These are phyloP conservation scores for Macrotus californicus DNA, from an alignment of 2,113 vertebrate species.

Conservation along the genomic window DNA sequence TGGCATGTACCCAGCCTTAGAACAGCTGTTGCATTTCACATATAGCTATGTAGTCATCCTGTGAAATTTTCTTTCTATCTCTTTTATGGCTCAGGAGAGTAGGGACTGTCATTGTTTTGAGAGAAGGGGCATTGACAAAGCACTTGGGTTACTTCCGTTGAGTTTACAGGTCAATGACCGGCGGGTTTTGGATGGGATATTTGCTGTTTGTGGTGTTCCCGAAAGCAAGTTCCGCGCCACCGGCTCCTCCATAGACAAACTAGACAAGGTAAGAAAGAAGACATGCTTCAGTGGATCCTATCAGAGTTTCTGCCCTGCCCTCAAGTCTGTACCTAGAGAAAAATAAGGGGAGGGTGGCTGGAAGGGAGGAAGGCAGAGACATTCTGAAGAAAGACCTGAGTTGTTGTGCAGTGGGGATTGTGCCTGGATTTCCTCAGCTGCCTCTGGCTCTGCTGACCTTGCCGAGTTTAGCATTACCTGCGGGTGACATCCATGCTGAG, in stretches of 20 bases:
- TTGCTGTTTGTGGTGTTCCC: slow-evolving; percentile 90
- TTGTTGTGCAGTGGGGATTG: neutral
- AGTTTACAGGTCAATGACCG: slow-evolving; percentile 89
- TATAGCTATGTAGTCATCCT: neutral
- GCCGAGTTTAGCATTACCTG: neutral
- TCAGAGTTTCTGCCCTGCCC: neutral
- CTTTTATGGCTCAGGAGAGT: slow-evolving; percentile 13
- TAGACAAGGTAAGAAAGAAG: slow-evolving; percentile 88
- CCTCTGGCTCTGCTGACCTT: slow-evolving; percentile 1
- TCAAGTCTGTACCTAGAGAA: slow-evolving; percentile 8
- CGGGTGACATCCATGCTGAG: neutral
- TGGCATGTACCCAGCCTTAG: neutral
- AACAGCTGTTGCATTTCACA: neutral
- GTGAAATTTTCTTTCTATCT: neutral
- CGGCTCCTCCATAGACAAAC: slow-evolving; percentile 92
- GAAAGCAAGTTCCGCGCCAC: slow-evolving; percentile 88
- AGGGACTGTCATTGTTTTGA: slow-evolving; percentile 18
- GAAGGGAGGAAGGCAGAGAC: neutral
- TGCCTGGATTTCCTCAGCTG: slow-evolving; percentile 23
- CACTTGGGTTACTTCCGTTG: slow-evolving; percentile 5
- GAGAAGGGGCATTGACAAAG: neutral
- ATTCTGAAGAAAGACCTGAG: slow-evolving; percentile 6
- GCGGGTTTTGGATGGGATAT: slow-evolving; percentile 92
- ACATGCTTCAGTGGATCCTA: neutral
- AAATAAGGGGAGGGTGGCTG: neutral